These are phyloP conservation scores for Oxyura jamaicensis DNA, from an alignment of 2,113 vertebrate species.

Conservation along the genomic window DNA sequence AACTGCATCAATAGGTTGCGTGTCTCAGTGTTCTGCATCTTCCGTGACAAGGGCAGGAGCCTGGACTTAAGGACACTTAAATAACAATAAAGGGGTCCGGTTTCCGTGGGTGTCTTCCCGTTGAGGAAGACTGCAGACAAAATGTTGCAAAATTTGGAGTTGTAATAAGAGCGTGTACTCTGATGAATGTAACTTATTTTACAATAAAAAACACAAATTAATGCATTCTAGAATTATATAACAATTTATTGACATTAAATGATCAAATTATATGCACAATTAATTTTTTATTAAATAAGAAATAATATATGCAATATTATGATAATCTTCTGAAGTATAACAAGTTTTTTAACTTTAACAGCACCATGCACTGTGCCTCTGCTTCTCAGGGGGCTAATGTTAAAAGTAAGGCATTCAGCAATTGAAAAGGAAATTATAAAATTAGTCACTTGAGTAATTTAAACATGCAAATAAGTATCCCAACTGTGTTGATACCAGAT, in stretches of 20 bases:
- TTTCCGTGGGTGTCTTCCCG: not conserved
- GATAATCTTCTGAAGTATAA: constrained; percentile 73
- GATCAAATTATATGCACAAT: constrained; percentile 81
- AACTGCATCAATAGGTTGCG: not conserved
- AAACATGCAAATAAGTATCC: constrained; percentile 77
- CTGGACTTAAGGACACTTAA: not conserved
- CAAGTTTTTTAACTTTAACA: constrained; percentile 78
- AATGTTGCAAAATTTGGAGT: not conserved
- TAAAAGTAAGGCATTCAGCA: constrained; percentile 71
- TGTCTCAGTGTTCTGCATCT: not conserved
- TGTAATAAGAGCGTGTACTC: constrained; percentile 28
- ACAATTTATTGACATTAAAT: constrained; percentile 74
- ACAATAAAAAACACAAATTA: not conserved
- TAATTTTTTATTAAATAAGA: constrained; percentile 81
- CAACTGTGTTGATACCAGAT: constrained; percentile 72
- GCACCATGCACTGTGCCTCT: constrained; percentile 56
- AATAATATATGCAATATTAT: constrained; percentile 72
- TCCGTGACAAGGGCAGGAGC: not conserved
- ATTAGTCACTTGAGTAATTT: constrained; percentile 81
- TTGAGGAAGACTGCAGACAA: not conserved
- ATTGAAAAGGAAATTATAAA: constrained; percentile 78
- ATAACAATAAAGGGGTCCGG: not conserved
- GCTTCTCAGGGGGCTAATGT: constrained; percentile 74
- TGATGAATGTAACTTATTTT: constrained; percentile 45
- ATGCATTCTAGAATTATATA: constrained; percentile 50